These are phyloP conservation scores for Orchesella cincta DNA, from an alignment of 1,140 invertebrate species.

Conservation along the genomic window DNA sequence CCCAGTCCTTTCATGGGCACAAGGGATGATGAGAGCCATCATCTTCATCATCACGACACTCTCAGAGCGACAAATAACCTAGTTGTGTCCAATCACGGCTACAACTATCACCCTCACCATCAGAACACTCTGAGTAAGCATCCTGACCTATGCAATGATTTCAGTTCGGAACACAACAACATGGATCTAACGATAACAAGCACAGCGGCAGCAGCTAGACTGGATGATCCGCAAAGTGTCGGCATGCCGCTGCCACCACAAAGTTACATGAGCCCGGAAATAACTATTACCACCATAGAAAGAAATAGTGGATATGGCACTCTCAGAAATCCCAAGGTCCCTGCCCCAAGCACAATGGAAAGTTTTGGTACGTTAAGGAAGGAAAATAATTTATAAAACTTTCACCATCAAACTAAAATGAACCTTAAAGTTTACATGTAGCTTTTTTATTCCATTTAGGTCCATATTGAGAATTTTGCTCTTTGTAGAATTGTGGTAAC, in stretches of 20 bases:
- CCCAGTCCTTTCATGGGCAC: slow-evolving; percentile 46
- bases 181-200: slow-evolving; percentile 19
- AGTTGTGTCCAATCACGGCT: slow-evolving; percentile 19
- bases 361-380: slow-evolving; percentile 50
- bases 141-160: slow-evolving; percentile 50
- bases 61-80: background rate
- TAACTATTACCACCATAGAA: slow-evolving; percentile 49
- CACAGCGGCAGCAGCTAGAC: background rate
- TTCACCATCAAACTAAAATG: too few species aligned
- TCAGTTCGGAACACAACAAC: slow-evolving; percentile 26
- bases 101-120: slow-evolving; percentile 13
- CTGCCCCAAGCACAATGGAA: slow-evolving; percentile 45
- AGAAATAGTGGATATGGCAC: slow-evolving; percentile 45
- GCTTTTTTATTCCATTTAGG: too few species aligned
- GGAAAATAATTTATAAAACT: slow-evolving; percentile 50
- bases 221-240: background rate
- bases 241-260: slow-evolving; percentile 45
- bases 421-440: too few species aligned
- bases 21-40: slow-evolving; percentile 22
- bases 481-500: too few species aligned
- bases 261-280: slow-evolving; percentile 48
- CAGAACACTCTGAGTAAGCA: slow-evolving; percentile 22
- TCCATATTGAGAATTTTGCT: too few species aligned
- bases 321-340: slow-evolving; percentile 43
- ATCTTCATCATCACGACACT: slow-evolving; percentile 33